Base-by-base conservation (phyloP, 2,797 vertebrate species). In the Eleutherodactylus coqui region DNA sequence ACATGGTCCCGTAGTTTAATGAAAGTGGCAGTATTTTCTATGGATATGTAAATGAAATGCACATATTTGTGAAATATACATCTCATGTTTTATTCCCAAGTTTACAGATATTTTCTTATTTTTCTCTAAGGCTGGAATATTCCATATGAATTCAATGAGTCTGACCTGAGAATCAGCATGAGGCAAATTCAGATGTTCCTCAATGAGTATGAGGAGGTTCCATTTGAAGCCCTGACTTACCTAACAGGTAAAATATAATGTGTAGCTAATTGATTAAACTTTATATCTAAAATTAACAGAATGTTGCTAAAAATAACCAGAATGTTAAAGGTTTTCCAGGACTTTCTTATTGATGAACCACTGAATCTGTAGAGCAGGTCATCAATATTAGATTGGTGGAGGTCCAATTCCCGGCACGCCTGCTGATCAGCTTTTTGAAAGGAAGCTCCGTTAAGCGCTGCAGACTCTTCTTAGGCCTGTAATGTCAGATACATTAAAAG, bases 81-180 rank as follows among this genome's bases (percentile, higher is more conserved):
- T 8, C n/a, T 60, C 3, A 11, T 60, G 55, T 27, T 58, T 27
- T 58, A 11, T 58, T 58, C 24, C n/a, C n/a, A 8, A 58, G 24
- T 10, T 64, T 64, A 64, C 29, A 64, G 17, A 2, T 72, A 41
- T 67, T 4, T 19, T 7, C 19, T 67, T 3, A 16, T 41, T 72
- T 51, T 17, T 51, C 2, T 21, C 6, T 5, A n/a, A 99, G 97
- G 97, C 62, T 99, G 97, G 97, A 99, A 98, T 91, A 98, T 99
- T 90, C 97, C 97, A 0, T 98, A 98, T 0, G 97, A 98, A 90
- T 98, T 98, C 90, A 98, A 97, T 0, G 97, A 98, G 88, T 98
- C 97, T 10, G 97, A 99, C 89, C 91, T 98, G 83, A 93, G 95
- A 87, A 99, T 99, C 91, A 98, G 97, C 36, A 93, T 97, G 91